Percentiles rank a stretch among this genome's conserved stretches.
phyloP scores from a whole-genome alignment of 2,888 invertebrate species.

The Leptogaster cylindrica region DNA sequence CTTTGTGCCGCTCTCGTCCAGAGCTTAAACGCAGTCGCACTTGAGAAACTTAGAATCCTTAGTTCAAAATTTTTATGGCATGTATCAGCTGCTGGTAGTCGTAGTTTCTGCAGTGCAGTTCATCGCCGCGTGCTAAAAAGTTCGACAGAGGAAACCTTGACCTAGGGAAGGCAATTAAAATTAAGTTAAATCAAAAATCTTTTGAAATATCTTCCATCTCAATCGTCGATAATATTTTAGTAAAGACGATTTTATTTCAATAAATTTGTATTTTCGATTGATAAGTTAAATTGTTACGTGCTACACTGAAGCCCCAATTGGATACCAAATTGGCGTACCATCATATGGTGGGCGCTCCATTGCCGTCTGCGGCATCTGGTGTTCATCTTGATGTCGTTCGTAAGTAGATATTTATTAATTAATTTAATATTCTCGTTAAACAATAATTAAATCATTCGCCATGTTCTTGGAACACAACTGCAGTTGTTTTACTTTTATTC shows the following conservation, averaged over 20 bases:
- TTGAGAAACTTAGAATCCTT: conserved; percentile 12
- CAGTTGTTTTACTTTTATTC: too few species aligned
- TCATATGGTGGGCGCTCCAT: conserved; percentile 60
- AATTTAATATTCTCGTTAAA: too few species aligned
- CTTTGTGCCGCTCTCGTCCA: too few species aligned
- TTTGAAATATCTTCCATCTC: too few species aligned
- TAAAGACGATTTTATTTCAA: too few species aligned
- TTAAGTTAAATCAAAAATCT: neutral
- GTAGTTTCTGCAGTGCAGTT: conserved; percentile 44
- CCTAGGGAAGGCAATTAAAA: neutral
- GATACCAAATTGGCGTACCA: conserved; percentile 46
- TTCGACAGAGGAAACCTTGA: neutral
- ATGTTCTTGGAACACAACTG: too few species aligned
- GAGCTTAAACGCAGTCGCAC: conserved; percentile 22
- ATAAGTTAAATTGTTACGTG: conserved; percentile 23
- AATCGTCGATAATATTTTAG: too few species aligned
- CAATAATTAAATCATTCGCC: too few species aligned
- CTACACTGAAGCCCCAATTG: conserved; percentile 38
- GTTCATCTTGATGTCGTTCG: conserved; percentile 36
- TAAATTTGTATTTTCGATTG: too few species aligned
- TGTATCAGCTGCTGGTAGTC: conserved; percentile 39
- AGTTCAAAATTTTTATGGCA: conserved; percentile 17
- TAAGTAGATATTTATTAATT: conserved; percentile 19
- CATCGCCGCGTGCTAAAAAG: too few species aligned
- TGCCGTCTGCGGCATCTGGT: conserved; percentile 44